Base-by-base conservation (phyloP, 64 coral and sea anemone genomes). In the Montipora cactus region DNA sequence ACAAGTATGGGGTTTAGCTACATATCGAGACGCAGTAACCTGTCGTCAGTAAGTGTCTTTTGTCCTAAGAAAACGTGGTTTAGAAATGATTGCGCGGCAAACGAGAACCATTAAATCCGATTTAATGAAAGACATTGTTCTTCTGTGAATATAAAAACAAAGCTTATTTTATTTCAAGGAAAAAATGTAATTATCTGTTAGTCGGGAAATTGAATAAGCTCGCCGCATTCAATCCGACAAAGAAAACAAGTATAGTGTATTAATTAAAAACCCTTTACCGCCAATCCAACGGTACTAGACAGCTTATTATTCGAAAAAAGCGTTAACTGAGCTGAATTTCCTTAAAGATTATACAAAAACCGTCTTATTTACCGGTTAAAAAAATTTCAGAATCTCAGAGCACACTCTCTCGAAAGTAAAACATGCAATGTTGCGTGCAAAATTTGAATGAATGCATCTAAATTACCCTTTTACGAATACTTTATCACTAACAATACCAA, bases 371-470 rank as follows among this genome's bases (percentile, higher is more conserved):
- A 64, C 61, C 13, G 61, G 3, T 12, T 64, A 64, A 64, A 12
- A 15, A 14, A 64, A 7, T 4, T 14, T 64, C 4, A 64, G 61
- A 64, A 37, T 37, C 37, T 37, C 37, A 37, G 37, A 37, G 37
- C 37, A 37, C 37, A 37, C 37, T 37, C 37, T 37, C 37, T 37
- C 37, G 37, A 37, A 37, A 1, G 46, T 18, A 78, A 4, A 50
- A 14, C 76, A 78, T 78, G 76, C 46, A 78, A 78, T 46, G 76
- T 78, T 78, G 76, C 76, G 76, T 78, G 76, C 76, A 49, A 14
- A 16, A 78, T 19, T 50, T 78, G 15, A 19, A 49, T 49, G 5
- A 45, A 78, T 3, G 46, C 15, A 16, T 78, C 44, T 47, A 16
- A 37, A 49, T 78, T 78, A 19, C 46, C 2, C 49, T 78, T 78